Conservation (phyloP, 2,888 invertebrate genomes). For the Tortricodes alternella region DNA sequence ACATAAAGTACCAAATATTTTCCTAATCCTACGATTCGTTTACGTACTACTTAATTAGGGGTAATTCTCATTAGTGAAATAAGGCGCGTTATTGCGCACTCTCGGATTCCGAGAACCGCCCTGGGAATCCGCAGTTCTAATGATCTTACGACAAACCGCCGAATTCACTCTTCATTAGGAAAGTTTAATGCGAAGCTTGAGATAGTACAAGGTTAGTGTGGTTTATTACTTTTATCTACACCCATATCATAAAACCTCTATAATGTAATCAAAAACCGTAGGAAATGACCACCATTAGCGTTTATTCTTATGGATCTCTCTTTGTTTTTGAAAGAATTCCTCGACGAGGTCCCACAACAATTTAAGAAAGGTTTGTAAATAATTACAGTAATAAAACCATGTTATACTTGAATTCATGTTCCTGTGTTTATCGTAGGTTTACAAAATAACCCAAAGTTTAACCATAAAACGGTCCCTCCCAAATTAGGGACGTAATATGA, state of each 20-base stretch:
- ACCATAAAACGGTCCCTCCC: conserved; percentile 54
- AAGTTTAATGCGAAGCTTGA: not conserved
- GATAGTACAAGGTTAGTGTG: no score
- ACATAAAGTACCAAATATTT: not conserved
- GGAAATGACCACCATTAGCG: no score
- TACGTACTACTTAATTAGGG: conserved; percentile 14
- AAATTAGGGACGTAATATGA: conserved; percentile 26
- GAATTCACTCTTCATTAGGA: conserved; percentile 14
- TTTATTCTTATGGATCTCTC: no score
- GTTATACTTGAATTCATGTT: conserved; percentile 50
- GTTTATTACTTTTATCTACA: no score
- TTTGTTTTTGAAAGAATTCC: not conserved
- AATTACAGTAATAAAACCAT: conserved; percentile 51
- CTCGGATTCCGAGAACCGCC: conserved; percentile 19
- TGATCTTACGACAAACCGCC: conserved; percentile 15
- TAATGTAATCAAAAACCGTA: no score
- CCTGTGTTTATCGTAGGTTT: conserved; percentile 52
- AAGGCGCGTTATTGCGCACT: conserved; percentile 12
- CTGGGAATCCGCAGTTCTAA: conserved; percentile 19
- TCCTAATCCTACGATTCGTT: not conserved
- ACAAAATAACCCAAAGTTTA: conserved; percentile 61
- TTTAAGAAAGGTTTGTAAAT: conserved; percentile 51
- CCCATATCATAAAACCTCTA: no score
- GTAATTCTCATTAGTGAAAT: conserved; percentile 25
- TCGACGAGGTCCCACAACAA: conserved; percentile 6